phyloP scores from a whole-genome alignment of 2,888 invertebrate genomes.

The Herminia tarsipennalis region DNA sequence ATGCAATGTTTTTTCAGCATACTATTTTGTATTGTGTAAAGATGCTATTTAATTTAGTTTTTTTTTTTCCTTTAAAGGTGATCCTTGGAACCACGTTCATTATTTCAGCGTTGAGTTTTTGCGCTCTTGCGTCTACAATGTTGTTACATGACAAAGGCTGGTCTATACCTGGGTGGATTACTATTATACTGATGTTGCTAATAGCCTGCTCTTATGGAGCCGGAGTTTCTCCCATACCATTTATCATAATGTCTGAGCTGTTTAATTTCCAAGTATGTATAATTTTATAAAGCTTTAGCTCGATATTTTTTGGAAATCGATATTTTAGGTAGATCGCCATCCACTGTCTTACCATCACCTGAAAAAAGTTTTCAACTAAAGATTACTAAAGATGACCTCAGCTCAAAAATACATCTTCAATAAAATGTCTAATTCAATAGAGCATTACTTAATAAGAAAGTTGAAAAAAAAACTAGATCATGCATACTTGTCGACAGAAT shows the following conservation, averaged over 20 bases:
- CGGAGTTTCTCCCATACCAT: constrained; percentile 55
- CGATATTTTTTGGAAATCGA: no score
- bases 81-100: constrained; percentile 40
- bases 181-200: constrained; percentile 44
- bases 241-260: constrained; percentile 61
- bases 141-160: constrained; percentile 40
- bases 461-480: no score
- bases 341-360: no score
- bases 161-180: constrained; percentile 51
- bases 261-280: constrained; percentile 60
- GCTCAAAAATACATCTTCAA: no score
- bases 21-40: no score
- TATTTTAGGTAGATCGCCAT: no score
- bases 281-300: no score
- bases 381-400: no score
- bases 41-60: not conserved
- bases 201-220: constrained; percentile 48
- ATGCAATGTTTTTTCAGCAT: no score
- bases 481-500: not conserved
- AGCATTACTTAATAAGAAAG: no score
- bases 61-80: constrained; percentile 35
- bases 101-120: constrained; percentile 38
- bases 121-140: constrained; percentile 39
- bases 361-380: no score
- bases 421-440: no score